These are phyloP conservation scores for Drosophila rubida DNA, from an alignment of 2,888 invertebrate species.

Conservation along the genomic window DNA sequence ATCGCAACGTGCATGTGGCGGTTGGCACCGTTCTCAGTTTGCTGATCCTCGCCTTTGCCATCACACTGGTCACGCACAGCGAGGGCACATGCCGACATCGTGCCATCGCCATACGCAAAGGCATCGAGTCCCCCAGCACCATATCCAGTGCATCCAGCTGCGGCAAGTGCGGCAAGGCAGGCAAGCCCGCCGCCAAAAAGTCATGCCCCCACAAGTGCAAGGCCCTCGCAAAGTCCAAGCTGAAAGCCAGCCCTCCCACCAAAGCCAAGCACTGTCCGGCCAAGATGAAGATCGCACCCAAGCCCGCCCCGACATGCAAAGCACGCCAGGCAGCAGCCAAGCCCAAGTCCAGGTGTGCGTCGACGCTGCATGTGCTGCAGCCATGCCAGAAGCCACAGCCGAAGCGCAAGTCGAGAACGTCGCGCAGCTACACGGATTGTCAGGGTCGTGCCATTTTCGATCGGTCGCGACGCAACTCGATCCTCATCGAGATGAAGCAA, in stretches of 20 bases:
- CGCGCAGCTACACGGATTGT: slow-evolving; percentile 43
- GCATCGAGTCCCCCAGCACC: neutral
- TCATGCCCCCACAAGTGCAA: neutral
- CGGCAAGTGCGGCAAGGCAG: neutral
- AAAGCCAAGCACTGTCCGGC: neutral
- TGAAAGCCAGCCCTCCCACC: neutral
- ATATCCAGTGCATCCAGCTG: neutral
- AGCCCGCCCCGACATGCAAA: too few relatives aligned
- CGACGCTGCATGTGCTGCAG: neutral
- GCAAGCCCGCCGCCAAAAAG: neutral
- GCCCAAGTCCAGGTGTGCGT: neutral
- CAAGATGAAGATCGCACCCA: neutral
- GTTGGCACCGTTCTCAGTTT: slow-evolving; percentile 36
- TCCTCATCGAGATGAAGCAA: slow-evolving; percentile 79
- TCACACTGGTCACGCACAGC: slow-evolving; percentile 44
- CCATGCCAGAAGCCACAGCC: too few relatives aligned
- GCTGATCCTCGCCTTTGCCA: slow-evolving; percentile 51
- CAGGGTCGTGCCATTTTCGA: slow-evolving; percentile 72
- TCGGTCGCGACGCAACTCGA: slow-evolving; percentile 61
- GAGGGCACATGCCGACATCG: slow-evolving; percentile 3
- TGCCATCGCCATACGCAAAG: neutral
- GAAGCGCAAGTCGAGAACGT: neutral
- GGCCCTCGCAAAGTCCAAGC: neutral
- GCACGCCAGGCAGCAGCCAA: neutral
- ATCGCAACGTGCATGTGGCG: slow-evolving; percentile 64